Base-by-base conservation (phyloP, 2,797 vertebrate species). In the Onychomys arenicola region DNA sequence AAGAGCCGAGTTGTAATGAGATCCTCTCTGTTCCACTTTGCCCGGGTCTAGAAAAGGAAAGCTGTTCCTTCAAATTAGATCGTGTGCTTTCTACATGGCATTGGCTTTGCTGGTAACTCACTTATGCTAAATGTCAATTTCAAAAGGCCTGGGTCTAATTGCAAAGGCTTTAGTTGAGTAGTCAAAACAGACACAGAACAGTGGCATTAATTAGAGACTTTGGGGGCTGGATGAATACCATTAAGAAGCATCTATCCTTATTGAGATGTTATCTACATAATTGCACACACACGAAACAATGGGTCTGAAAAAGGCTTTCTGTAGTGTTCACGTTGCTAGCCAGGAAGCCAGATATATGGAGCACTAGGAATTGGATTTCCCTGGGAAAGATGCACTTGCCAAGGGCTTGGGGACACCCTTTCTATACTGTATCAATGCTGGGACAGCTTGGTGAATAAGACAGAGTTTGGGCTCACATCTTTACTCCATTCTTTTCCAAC, bases 121-220 rank as follows among this genome's bases (percentile, higher is more conserved):
- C 43, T 95, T 91, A 78, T n/a, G 90, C 75, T 96, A 96, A 98
- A 89, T 91, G 84, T 95, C 93, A 81, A 88, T 94, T 97, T 97
- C 80, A 84, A 97, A 98, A 95, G 59, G 73, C 87, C 40, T n/a
- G 23, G 29, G n/a, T 94, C 89, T 97, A 90, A 96, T 34, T 90
- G 80, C 81, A 91, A 96, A 96, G 94, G 93, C 61, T 96, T 97
- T 90, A 91, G 91, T 95, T 96, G 46, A 61, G 96, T 97, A 90
- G 98, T 97, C 98, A 98, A 98, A 98, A 97, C 96, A 91, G 94
- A 83, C 55, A 91, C 19, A 93, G 46, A 81, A 71, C 29, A 82
- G 69, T 61, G 76, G 81, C 94, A 55, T 89, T 95, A 95, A 96
- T 71, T 59, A 91, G 89, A 90, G 87, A 94, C 81, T 75, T 46